Evolutionary conservation across 2,797 vertebrate species (phyloP), one percentile per base, ranked within the genome.

Genomic region (Leptatherina wallacei): DNA sequence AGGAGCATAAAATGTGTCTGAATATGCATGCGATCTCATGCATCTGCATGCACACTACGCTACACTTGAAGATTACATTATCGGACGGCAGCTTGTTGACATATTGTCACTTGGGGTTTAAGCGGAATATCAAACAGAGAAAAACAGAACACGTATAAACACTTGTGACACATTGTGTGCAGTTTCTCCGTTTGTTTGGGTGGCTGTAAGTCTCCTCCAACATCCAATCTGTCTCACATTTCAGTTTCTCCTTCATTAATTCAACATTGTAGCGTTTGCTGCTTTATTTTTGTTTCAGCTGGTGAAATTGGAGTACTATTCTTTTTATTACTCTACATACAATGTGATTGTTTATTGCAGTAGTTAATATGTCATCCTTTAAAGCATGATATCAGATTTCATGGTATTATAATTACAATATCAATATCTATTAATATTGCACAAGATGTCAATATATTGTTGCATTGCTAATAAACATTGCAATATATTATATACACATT

Each of bases 111-210:
- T 70, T 3, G 40, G 57, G 51, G 52, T 57, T n/a, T n/a, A 14
- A 74, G 65, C 61, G 18, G 49, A 67, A 60, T 30, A 69, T 27
- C 24, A 61, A 65, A 16, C 8, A 0, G 36, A n/a, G 40, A 24
- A 9, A 27, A 64, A 29, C 9, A 29, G 33, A 29, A 54, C 18
- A 22, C 79, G 75, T 84, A 44, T 80, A 12, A 74, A 77, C 80
- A 35, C 30, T 38, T 49, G 73, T 68, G 49, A 52, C 11, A 52
- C 1, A 3, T 14, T 0, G 3, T 30, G 2, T 16, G 22, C 14
- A 30, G 52, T 3, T 55, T 29, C 27, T 20, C 14, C 78, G 83
- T 83, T 76, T 77, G 79, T 63, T 87, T 83, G 81, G 75, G 81
- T 84, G 85, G 47, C 35, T 47, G 20, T 11, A 10, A 7, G 20